Evolutionary conservation across 2,113 vertebrate genomes (phyloP), one percentile per base, ranked within the genome.

Genomic region (Pelodiscus sinensis): DNA sequence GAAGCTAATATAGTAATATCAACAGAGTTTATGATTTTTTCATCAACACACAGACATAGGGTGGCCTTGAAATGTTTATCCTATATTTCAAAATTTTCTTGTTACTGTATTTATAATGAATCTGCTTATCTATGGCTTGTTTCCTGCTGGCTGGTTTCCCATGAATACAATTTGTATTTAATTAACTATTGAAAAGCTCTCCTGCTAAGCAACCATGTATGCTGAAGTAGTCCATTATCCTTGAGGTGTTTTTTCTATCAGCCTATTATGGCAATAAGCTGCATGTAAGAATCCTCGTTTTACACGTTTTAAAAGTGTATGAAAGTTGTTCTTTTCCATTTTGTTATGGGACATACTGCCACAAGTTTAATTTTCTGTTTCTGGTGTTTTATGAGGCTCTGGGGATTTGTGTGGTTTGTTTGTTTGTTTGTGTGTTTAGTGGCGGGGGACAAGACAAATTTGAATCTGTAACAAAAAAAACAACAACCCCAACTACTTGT

Each of bases 31-130:
- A 50, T 68, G 58, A 62, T 79, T 52, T 14, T 62, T 27, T 12
- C 3, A 12, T 10, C 58, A 60, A 31, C 22, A n/a, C n/a, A 50
- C 27, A 60, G 0, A 0, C 18, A 7, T 81, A 11, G 21, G 56
- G 2, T 68, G 38, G n/a, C 55, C 24, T 60, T 86, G 21, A 87
- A 86, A 91, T 54, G 22, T 83, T 96, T 88, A 68, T 84, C 55
- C 50, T 85, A 1, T 65, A 29, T 75, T 96, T 92, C 52, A 77
- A 44, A 88, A 93, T 22, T 68, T 22, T 65, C 24, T 90, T 86
- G 2, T 80, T 96, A 51, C 56, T 89, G 21, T 85, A 60, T 44
- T 79, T 94, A 92, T 84, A 78, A 58, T 89, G 89, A 60, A 24
- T 73, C 68, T 81, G 15, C 57, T 92, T 75, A 84, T 78, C 62